Evolutionary conservation across 2,797 vertebrate genomes (phyloP).

Genomic region (Atherinosoma microstoma): DNA sequence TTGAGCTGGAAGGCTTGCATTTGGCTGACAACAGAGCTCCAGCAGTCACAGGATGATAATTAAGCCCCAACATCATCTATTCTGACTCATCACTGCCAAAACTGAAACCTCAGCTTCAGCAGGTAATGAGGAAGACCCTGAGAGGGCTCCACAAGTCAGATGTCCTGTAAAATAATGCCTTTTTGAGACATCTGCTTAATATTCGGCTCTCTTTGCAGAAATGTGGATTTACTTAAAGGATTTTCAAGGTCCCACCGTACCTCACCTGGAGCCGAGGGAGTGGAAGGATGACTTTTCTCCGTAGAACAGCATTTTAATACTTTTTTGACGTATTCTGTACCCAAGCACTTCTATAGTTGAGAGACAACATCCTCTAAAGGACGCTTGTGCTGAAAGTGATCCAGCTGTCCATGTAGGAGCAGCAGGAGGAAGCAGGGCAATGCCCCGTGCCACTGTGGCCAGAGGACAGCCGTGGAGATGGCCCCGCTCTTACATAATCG

Average conservation of each 20-base stretch:
- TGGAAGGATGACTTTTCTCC: conserved; percentile 38
- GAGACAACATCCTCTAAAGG: conserved; percentile 15
- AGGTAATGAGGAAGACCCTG: conserved; percentile 64
- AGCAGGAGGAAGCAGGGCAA: conserved; percentile 9
- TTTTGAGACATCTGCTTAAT: conserved; percentile 56
- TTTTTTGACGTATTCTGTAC: conserved; percentile 29
- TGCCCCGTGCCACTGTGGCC: conserved; percentile 41
- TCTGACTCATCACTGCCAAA: conserved; percentile 69
- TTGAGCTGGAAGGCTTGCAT: conserved; percentile 55
- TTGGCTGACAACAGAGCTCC: conserved; percentile 54
- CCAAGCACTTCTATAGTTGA: conserved; percentile 47
- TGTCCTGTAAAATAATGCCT: conserved; percentile 25
- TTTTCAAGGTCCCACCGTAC: conserved; percentile 55
- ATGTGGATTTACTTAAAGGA: conserved; percentile 60
- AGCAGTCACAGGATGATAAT: conserved; percentile 59
- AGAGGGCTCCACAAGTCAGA: conserved; percentile 46
- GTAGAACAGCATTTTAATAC: conserved; percentile 38
- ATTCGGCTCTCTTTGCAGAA: conserved; percentile 68
- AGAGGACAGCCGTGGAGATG: conserved; percentile 54
- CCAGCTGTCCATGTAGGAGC: neutral
- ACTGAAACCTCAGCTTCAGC: conserved; percentile 61
- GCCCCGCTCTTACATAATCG: conserved; percentile 59
- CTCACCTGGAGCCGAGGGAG: conserved; percentile 44
- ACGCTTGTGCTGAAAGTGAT: conserved; percentile 4
- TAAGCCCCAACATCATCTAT: conserved; percentile 63